Conservation (phyloP, 2,797 vertebrate genomes). For the Miichthys miiuy region DNA sequence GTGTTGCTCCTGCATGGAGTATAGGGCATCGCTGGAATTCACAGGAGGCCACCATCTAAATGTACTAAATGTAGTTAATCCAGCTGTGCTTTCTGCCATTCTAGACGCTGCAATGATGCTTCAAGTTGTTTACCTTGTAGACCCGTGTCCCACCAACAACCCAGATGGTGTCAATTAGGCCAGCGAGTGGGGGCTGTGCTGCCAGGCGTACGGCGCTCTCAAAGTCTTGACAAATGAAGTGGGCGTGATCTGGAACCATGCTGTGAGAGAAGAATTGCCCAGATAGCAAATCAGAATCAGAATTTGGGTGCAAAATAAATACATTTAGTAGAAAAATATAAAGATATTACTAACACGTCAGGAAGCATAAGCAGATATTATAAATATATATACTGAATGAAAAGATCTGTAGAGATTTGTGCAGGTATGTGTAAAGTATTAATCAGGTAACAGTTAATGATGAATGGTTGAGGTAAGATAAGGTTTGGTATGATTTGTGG, state of each 20-base stretch:
- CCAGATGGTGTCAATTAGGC: constrained; percentile 88
- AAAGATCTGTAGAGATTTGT: no score
- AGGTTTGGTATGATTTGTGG: neutral
- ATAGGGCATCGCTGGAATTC: neutral
- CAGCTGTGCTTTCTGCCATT: no score
- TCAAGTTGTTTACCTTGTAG: constrained; percentile 76
- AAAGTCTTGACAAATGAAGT: constrained; percentile 83
- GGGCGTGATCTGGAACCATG: constrained; percentile 76
- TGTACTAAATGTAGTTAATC: neutral
- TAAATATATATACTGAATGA: no score
- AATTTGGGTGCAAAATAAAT: no score
- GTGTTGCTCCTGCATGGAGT: neutral
- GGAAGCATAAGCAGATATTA: no score
- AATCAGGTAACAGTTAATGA: no score
- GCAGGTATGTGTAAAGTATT: no score
- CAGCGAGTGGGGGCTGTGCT: constrained; percentile 67
- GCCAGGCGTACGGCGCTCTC: constrained; percentile 73
- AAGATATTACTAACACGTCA: no score
- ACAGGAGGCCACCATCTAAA: neutral
- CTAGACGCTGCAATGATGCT: neutral
- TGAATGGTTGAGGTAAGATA: no score
- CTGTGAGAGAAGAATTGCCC: constrained; percentile 64
- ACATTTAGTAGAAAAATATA: no score
- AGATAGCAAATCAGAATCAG: no score
- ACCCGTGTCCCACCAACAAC: constrained; percentile 82